Percentiles rank a stretch among this genome's conserved stretches.
These are phyloP conservation scores for Limosa lapponica DNA, from an alignment of 2,797 vertebrate species.

Conservation along the genomic window DNA sequence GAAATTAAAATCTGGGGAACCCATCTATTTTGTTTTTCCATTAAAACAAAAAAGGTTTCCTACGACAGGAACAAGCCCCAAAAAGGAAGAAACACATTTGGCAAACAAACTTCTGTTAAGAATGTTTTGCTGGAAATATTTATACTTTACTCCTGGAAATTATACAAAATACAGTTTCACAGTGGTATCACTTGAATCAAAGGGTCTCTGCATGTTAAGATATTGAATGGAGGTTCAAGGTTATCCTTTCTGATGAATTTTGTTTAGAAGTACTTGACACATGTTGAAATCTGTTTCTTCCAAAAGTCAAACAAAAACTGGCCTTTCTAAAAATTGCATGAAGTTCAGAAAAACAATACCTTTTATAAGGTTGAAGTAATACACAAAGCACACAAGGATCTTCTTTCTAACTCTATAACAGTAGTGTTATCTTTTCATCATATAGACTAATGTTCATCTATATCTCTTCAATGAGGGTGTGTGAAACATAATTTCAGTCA, in stretches of 20 bases:
- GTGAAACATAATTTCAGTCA: neutral
- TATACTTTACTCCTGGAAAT: constrained; percentile 23
- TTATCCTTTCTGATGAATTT: constrained; percentile 55
- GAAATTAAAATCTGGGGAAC: neutral
- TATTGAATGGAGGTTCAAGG: constrained; percentile 36
- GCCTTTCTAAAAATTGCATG: neutral
- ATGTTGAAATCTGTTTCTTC: constrained; percentile 29
- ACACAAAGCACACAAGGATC: neutral
- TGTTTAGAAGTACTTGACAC: constrained; percentile 47
- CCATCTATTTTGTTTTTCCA: neutral
- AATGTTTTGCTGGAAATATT: constrained; percentile 36
- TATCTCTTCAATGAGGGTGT: neutral
- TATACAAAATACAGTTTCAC: neutral
- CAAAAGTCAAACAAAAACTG: constrained; percentile 28
- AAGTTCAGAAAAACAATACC: neutral
- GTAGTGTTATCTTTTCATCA: neutral
- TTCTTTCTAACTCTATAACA: neutral
- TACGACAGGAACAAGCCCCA: neutral
- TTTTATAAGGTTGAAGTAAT: neutral
- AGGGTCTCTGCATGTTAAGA: neutral
- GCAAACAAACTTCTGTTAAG: neutral
- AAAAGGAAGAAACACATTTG: constrained; percentile 20
- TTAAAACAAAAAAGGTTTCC: constrained; percentile 15
- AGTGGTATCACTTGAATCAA: constrained; percentile 24
- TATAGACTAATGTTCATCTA: neutral